Conservation (phyloP, 1,140 invertebrate species). For the Cephus cinctus region DNA sequence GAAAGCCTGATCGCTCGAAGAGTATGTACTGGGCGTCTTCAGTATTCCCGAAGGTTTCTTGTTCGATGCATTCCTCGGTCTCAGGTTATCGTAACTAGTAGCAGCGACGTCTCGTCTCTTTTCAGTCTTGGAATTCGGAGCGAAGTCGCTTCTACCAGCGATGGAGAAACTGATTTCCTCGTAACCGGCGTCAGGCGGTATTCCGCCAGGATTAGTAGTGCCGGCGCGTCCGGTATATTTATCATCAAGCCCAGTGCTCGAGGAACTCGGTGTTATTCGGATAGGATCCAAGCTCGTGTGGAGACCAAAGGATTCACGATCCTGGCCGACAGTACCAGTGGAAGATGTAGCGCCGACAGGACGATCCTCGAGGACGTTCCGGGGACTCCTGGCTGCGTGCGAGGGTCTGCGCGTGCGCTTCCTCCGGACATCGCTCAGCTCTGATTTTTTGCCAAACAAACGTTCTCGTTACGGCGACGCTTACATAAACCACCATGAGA, state of each 20-base stretch:
- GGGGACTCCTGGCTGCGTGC: conserved; percentile 48
- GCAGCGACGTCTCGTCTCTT: conserved; percentile 6
- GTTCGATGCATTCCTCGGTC: conserved; percentile 8
- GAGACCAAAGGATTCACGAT: conserved; percentile 10
- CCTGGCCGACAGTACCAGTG: conserved; percentile 14
- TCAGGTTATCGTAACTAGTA: not conserved
- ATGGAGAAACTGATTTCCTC: conserved; percentile 39
- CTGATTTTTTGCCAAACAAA: conserved; percentile 33
- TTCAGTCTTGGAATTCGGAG: not conserved
- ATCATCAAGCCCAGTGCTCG: not conserved
- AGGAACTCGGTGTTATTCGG: not conserved
- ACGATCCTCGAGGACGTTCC: conserved; percentile 38
- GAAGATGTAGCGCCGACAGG: not conserved
- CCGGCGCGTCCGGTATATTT: not conserved
- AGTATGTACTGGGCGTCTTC: conserved; percentile 33
- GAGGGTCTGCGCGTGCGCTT: conserved; percentile 50
- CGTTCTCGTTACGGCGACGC: conserved; percentile 25
- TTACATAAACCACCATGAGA: conserved; percentile 10
- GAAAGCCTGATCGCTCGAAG: conserved; percentile 12
- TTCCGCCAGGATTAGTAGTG: conserved; percentile 18
- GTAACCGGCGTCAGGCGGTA: conserved; percentile 45
- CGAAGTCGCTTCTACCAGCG: not conserved
- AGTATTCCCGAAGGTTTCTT: conserved; percentile 41
- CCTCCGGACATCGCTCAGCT: conserved; percentile 52
- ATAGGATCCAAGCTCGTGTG: no score